Conservation (phyloP, 2,113 vertebrate species). For the Alces alces region DNA sequence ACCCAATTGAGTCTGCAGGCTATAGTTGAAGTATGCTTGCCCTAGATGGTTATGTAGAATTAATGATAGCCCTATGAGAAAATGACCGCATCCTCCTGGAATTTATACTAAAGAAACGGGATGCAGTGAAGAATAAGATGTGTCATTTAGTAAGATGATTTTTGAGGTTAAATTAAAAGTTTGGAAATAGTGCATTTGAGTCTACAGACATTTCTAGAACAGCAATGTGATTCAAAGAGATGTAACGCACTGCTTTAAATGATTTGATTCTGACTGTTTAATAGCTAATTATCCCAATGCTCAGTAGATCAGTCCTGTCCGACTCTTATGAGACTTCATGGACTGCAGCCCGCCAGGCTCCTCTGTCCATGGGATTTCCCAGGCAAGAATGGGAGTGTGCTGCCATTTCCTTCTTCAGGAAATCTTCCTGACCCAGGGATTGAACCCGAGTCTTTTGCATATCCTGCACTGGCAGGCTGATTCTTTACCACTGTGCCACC, state of each 20-base stretch:
- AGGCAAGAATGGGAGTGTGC: not conserved
- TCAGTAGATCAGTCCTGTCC: not conserved
- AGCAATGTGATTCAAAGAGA: not conserved
- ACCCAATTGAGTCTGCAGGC: not conserved
- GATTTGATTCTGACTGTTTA: not conserved
- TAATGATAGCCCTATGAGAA: not conserved
- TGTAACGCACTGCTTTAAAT: not conserved
- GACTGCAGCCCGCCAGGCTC: not conserved
- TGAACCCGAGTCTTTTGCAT: rapidly evolving
- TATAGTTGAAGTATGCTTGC: not conserved
- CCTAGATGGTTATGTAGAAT: not conserved
- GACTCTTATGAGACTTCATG: not conserved
- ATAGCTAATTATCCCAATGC: not conserved
- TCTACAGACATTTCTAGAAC: not conserved
- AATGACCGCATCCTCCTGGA: not conserved
- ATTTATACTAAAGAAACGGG: not conserved
- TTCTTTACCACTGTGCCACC: not conserved
- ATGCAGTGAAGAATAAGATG: not conserved
- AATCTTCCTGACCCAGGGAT: not conserved
- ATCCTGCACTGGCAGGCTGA: not conserved
- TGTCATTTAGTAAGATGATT: not conserved
- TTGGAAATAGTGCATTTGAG: not conserved
- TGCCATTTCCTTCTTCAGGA: not conserved
- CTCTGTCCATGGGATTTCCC: not conserved
- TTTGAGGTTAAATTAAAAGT: slow-evolving; percentile 18